phyloP scores from a whole-genome alignment of 2,797 vertebrate genomes.

The Masticophis lateralis region DNA sequence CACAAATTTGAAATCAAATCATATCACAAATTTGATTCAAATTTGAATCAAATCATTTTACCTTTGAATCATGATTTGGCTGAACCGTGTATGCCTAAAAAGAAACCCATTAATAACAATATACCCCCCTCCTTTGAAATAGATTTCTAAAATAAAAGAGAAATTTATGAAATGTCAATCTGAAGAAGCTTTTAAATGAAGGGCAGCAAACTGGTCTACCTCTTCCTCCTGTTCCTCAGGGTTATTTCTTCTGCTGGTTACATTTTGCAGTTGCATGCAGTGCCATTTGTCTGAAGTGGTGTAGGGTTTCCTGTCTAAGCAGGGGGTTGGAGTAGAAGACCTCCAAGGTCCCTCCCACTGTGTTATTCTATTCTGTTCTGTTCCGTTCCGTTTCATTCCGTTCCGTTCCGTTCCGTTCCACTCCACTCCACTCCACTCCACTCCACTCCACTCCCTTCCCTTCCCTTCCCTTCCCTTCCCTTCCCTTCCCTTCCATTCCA shows the following conservation, averaged over 20 bases:
- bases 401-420: too few species aligned
- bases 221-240: not conserved
- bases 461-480: too few species aligned
- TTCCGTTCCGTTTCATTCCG: too few species aligned
- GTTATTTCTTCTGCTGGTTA: not conserved
- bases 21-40: not conserved
- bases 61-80: not conserved
- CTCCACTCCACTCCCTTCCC: too few species aligned
- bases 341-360: too few species aligned
- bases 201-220: not conserved
- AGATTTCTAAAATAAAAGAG: not conserved
- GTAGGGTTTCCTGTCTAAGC: too few species aligned
- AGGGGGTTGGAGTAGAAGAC: too few species aligned
- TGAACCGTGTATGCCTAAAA: not conserved
- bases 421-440: too few species aligned
- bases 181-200: not conserved
- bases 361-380: accelerated
- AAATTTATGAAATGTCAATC: not conserved
- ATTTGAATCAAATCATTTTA: not conserved
- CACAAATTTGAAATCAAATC: not conserved
- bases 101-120: not conserved
- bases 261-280: not conserved
- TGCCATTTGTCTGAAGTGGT: not conserved
- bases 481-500: too few species aligned
- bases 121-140: not conserved